A percentile compares a stretch with the other conserved stretches of the same genome.
phyloP scores from a whole-genome alignment of 1,140 invertebrate genomes.

The Sarcophaga peregrina region DNA sequence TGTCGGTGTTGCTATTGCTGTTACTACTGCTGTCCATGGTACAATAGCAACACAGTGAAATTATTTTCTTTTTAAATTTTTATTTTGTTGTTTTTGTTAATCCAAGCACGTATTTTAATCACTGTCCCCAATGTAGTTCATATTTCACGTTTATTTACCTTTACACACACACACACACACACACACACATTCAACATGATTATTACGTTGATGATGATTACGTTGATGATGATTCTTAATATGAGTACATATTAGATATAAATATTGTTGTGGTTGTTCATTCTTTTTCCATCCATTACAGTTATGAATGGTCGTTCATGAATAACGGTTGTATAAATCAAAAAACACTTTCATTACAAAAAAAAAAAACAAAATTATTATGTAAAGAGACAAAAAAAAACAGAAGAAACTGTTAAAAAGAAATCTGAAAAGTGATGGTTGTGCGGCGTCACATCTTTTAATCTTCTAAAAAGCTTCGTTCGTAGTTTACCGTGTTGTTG shows the following conservation, averaged over 20 bases:
- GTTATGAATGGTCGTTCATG: neutral
- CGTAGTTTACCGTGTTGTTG: neutral
- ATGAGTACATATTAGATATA: neutral
- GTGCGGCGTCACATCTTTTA: conserved; percentile 35
- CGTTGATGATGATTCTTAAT: neutral
- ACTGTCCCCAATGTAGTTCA: conserved; percentile 36
- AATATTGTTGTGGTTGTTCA: neutral
- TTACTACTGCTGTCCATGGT: neutral
- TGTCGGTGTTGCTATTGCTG: neutral
- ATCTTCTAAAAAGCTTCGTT: conserved; percentile 46
- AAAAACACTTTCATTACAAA: neutral
- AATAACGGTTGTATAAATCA: conserved; percentile 27
- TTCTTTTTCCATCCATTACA: neutral
- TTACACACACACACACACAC: neutral
- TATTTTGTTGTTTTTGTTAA: conserved; percentile 24
- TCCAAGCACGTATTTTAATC: conserved; percentile 44
- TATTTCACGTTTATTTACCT: neutral
- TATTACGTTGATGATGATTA: neutral
- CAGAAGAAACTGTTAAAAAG: neutral
- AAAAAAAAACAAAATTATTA: neutral
- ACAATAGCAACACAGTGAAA: neutral
- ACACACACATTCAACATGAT: neutral
- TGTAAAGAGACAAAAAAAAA: neutral
- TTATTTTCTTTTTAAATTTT: neutral
- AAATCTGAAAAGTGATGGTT: neutral